phyloP scores from a whole-genome alignment of 2,113 vertebrate genomes.

The Anas platyrhynchos region DNA sequence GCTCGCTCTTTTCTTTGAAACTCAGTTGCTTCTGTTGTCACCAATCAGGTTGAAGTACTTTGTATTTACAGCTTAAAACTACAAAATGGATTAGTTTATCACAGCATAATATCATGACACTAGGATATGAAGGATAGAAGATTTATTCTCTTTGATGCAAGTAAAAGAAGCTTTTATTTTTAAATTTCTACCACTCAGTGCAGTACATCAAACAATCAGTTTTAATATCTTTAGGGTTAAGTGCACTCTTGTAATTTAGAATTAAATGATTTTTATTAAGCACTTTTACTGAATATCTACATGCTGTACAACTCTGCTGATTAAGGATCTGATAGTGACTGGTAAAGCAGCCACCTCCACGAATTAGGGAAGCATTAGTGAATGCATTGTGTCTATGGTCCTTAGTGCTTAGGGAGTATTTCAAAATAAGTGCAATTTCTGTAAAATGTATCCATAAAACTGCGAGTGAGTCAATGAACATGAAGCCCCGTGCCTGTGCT shows the following conservation, averaged over 20 bases:
- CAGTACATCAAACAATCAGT: constrained; percentile 82
- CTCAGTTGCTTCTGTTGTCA: constrained; percentile 72
- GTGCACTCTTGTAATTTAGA: constrained; percentile 83
- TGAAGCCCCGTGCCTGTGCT: neutral
- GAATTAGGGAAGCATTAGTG: constrained; percentile 76
- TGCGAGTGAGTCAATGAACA: neutral
- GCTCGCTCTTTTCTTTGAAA: constrained; percentile 70
- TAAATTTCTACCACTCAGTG: constrained; percentile 76
- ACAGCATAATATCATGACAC: constrained; percentile 74
- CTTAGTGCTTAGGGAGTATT: constrained; percentile 42
- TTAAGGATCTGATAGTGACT: constrained; percentile 80
- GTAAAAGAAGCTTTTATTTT: constrained; percentile 82
- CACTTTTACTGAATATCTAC: constrained; percentile 80
- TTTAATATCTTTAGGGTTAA: constrained; percentile 87
- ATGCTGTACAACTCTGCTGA: constrained; percentile 80
- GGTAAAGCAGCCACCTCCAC: constrained; percentile 73
- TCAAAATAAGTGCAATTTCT: constrained; percentile 72
- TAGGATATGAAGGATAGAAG: constrained; percentile 67
- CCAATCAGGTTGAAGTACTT: constrained; percentile 80
- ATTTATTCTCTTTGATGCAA: constrained; percentile 72
- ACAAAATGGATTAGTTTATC: constrained; percentile 78
- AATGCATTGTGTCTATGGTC: constrained; percentile 69
- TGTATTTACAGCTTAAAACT: constrained; percentile 79
- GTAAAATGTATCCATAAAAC: constrained; percentile 14
- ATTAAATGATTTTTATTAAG: constrained; percentile 86